Evolutionary conservation across 2,113 vertebrate genomes (phyloP).

Genomic region (Elanoides forficatus): DNA sequence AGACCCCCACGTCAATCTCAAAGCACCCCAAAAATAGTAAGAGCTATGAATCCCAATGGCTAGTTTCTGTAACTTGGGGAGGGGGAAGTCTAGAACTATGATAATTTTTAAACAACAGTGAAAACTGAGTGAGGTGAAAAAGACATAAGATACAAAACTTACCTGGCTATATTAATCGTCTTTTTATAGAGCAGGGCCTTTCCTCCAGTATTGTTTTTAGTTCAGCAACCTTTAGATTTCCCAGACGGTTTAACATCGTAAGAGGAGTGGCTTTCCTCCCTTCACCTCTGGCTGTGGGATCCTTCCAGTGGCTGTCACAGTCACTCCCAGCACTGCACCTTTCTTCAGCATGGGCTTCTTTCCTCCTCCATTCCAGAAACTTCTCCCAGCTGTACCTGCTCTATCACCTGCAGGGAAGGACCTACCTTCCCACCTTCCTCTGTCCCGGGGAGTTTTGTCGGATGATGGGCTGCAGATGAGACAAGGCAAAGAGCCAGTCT

Average conservation of each 20-base stretch:
- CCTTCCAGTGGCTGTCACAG: background rate
- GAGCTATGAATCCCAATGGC: background rate
- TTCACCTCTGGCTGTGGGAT: background rate
- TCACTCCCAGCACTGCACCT: background rate
- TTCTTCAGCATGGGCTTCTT: background rate
- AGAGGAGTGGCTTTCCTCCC: background rate
- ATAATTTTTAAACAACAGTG: background rate
- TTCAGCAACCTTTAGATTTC: background rate
- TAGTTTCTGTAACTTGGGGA: background rate
- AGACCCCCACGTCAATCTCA: background rate
- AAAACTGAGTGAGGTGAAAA: background rate
- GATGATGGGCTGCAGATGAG: background rate
- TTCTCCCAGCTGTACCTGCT: background rate
- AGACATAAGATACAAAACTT: background rate
- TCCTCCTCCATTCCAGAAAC: background rate
- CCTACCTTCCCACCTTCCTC: background rate
- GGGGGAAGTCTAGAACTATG: background rate
- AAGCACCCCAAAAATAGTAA: background rate
- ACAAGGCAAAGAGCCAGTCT: background rate
- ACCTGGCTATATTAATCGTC: background rate
- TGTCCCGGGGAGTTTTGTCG: fast-evolving
- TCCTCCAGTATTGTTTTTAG: background rate
- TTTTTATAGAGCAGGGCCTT: background rate
- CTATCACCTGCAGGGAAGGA: fast-evolving
- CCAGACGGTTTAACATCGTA: background rate